Conservation (phyloP, 2,797 vertebrate genomes). For the Microtus obscurus region DNA sequence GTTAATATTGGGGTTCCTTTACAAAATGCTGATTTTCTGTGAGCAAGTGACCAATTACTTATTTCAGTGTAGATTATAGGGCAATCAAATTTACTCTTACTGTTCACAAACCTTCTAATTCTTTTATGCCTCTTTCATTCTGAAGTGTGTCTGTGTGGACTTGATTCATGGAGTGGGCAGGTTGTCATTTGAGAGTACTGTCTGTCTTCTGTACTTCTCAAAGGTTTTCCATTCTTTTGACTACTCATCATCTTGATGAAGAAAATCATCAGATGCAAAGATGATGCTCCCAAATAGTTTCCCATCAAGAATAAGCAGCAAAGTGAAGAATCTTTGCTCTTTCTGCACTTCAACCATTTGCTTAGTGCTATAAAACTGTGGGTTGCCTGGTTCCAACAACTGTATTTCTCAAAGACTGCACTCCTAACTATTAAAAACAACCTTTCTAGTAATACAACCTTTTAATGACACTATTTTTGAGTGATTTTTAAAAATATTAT, state of each 20-base stretch:
- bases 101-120: neutral
- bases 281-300: neutral
- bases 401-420: constrained; percentile 5
- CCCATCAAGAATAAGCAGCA: neutral
- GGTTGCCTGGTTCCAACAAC: neutral
- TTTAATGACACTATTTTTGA: neutral
- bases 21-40: neutral
- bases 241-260: neutral
- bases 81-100: no score
- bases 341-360: neutral
- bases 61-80: neutral
- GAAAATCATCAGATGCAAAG: neutral
- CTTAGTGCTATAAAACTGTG: neutral
- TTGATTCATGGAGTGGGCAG: neutral
- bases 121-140: neutral
- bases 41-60: neutral
- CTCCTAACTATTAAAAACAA: neutral
- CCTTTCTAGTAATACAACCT: neutral
- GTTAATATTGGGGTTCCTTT: neutral
- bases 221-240: neutral
- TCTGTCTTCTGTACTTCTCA: neutral
- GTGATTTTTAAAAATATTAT: neutral
- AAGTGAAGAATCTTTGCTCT: neutral
- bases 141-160: neutral
- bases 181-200: neutral